Conservation (phyloP, 2,113 vertebrate species). For the Myanophis thanlyinensis region DNA sequence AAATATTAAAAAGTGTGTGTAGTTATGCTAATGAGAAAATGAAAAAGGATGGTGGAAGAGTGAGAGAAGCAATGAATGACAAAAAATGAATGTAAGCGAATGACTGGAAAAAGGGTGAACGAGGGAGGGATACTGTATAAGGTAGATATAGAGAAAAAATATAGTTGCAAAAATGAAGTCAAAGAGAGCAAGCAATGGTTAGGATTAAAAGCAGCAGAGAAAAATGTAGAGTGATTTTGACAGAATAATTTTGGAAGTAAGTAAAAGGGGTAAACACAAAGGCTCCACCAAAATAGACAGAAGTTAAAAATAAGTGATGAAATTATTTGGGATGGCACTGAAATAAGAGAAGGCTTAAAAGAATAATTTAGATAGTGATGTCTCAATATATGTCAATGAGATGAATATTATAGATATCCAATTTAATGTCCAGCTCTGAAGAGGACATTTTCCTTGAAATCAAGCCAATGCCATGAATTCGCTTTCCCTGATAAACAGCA, state of each 20-base stretch:
- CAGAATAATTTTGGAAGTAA: not conserved
- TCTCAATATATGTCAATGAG: not conserved
- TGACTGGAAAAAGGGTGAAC: not conserved
- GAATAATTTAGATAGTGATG: not conserved
- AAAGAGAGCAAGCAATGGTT: not conserved
- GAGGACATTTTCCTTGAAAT: not conserved
- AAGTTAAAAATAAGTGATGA: not conserved
- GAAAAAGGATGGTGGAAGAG: not conserved
- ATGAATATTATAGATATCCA: not conserved
- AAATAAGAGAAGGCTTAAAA: not conserved
- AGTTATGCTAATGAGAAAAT: not conserved
- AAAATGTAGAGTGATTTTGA: not conserved
- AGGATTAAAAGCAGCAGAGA: not conserved
- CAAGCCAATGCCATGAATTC: not conserved
- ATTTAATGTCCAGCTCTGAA: not conserved
- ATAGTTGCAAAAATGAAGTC: not conserved
- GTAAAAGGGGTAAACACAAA: not conserved
- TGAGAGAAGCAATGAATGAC: not conserved
- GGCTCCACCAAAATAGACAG: not conserved
- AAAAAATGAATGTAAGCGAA: not conserved
- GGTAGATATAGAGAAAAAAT: not conserved
- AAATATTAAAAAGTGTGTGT: not conserved
- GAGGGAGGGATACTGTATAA: not conserved
- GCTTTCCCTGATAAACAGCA: constrained; percentile 33
- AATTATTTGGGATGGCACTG: not conserved